Evolutionary conservation across 2,888 invertebrate genomes (phyloP).

Genomic region (Drosophila algonquin): DNA sequence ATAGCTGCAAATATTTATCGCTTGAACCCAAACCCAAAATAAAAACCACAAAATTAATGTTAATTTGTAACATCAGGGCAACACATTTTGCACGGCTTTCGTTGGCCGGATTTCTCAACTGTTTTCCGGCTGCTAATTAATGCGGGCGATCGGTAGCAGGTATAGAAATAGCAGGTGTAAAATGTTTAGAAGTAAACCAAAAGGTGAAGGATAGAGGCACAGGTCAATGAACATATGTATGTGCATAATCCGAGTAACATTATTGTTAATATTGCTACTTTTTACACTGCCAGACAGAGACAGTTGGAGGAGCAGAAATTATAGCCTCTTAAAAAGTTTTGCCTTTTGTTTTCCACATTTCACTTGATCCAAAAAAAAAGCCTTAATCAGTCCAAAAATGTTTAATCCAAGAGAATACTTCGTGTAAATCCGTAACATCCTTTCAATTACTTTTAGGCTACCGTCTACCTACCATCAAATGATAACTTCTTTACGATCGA

Average conservation of each 20-base stretch:
- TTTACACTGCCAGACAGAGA: background rate
- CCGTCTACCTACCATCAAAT: constrained; percentile 65
- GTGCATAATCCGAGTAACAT: too few species aligned
- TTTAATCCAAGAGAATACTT: background rate
- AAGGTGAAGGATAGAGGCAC: background rate
- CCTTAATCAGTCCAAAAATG: background rate
- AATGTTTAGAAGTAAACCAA: background rate
- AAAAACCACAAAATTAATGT: constrained; percentile 31
- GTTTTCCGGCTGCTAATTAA: constrained; percentile 17
- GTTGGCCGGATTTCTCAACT: background rate
- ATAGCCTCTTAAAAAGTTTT: too few species aligned
- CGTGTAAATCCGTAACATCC: too few species aligned
- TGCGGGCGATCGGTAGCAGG: constrained; percentile 20
- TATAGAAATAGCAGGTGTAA: constrained; percentile 15
- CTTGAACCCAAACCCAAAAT: constrained; percentile 24
- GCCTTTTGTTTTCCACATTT: background rate
- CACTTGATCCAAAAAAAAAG: background rate
- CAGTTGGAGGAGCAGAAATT: background rate
- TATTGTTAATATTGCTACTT: too few species aligned
- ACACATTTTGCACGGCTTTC: constrained; percentile 7
- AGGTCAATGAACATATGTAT: background rate
- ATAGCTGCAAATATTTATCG: constrained; percentile 15
- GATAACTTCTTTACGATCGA: constrained; percentile 63
- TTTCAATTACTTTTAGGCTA: background rate
- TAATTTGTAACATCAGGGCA: constrained; percentile 40